Base-by-base conservation (phyloP, 37 sponge, comb jelly and placozoan genomes). In the Diacarnus erythraeanus region DNA sequence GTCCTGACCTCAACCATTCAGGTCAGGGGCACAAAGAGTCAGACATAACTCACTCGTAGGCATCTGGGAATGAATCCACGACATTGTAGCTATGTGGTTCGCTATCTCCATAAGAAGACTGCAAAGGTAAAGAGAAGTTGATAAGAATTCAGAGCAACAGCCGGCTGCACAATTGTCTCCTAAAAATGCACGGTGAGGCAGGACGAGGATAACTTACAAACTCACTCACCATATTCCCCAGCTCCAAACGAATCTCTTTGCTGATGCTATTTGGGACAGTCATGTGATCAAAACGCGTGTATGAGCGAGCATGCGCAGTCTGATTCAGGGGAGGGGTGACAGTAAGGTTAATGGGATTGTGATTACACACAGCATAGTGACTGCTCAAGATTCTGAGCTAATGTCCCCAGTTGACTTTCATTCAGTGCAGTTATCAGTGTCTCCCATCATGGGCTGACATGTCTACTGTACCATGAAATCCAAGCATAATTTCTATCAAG, bases 21-120 rank as follows among this genome's bases (percentile, higher is more conserved):
- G n/a, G n/a, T n/a, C n/a, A n/a, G n/a, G n/a, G n/a, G n/a, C n/a
- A n/a, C n/a, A n/a, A n/a, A n/a, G n/a, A n/a, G n/a, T n/a, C n/a
- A n/a, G n/a, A n/a, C n/a, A n/a, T 40, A 71, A 71, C 91, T 93
- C 39, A 93, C 94, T 82, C 91, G 42, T 84, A 93, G 21, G 71
- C 94, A 15, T 91, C 86, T 10, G 94, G 94, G 63, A 93, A 93
- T 0, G 94, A 90, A 15, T 88, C 87, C 10, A 93, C 90, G 42
- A 79, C 70, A 26, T 43, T 79, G 70, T 79, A 79, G 80, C 80
- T 79, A 0, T 44, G 80, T 9, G 69, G 69, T 17, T 79, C 70
- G 27, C 80, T 79, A n/a, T 79, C 80, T 40, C 68, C 68, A 58
- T 44, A 79, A 9, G 80, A 79, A 22, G 80, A 79, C 80, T 79